Base-by-base conservation (phyloP, 2,113 vertebrate genomes). In the Thalassarche chlororhynchos region DNA sequence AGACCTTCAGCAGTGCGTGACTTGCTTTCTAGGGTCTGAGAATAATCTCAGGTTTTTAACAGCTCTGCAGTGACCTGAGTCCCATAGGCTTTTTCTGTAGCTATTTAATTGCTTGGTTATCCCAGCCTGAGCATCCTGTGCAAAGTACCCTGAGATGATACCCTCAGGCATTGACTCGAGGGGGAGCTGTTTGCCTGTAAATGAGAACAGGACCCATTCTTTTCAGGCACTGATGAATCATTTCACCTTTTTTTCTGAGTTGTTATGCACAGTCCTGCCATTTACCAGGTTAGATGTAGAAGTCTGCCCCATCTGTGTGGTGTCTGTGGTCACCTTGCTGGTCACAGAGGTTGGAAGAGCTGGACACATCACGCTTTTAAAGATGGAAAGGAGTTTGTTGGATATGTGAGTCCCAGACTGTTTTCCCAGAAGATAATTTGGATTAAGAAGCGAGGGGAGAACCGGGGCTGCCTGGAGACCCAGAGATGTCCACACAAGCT, bases 141-240 rank as follows among this genome's bases (percentile, higher is more conserved):
- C 28, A 2, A 89, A 14, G 54, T 14, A 71, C 87, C 69, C 74
- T 40, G 88, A 29, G 51, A 14, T 42, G 76, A 64, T 47, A 29
- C 88, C 87, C 87, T 31, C 65, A 47, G 74, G 55, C 71, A 25
- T n/a, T 60, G 87, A 44, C 64, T 80, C 23, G 55, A 78, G 94
- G 70, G 79, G 92, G 71, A 89, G 88, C 85, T 93, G 29, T 94
- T 88, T 87, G 40, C 71, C 75, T 84, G 92, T 16, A 36, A 65
- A 88, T 55, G 72, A 38, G 46, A 74, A 28, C 0, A 5, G 17
- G 26, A 55, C 18, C 44, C 36, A 25, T 25, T 26, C 28, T 54
- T 51, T 18, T 15, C 31, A 29, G 42, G 23, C 42, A 8, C 29
- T 18, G 49, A 5, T 29, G 42, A 4, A 20, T 64, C 49, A 38